phyloP scores from a whole-genome alignment of 2,113 vertebrate genomes.

The Bufo gargarizans region DNA sequence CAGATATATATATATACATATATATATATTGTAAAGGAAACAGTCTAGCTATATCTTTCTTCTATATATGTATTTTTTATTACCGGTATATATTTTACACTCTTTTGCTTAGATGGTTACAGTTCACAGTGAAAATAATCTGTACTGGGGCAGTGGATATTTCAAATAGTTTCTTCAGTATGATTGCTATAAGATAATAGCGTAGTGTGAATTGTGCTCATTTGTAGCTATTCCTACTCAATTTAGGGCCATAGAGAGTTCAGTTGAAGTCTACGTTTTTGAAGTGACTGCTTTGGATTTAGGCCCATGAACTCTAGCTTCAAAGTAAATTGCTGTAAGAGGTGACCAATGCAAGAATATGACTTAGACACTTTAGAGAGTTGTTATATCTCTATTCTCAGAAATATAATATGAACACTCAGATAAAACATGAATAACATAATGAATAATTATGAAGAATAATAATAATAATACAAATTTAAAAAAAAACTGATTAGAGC shows the following conservation, averaged over 20 bases:
- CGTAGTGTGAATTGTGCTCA: neutral
- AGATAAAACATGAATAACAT: too few species aligned
- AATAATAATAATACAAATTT: neutral
- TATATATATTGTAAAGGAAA: too few species aligned
- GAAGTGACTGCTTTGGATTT: constrained; percentile 17
- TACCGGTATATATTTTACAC: neutral
- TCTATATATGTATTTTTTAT: neutral
- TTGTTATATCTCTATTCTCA: neutral
- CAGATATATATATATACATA: too few species aligned
- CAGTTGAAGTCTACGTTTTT: constrained; percentile 12
- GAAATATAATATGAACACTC: neutral
- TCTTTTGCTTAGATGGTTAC: neutral
- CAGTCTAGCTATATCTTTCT: neutral
- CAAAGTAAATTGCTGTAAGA: constrained; percentile 31
- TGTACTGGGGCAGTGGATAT: neutral
- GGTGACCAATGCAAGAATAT: constrained; percentile 6
- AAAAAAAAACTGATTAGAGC: too few species aligned
- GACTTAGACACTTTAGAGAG: neutral
- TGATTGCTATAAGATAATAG: constrained; percentile 21
- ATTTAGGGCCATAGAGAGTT: constrained; percentile 23
- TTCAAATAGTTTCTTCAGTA: neutral
- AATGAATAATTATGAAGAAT: too few species aligned
- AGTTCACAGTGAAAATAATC: neutral
- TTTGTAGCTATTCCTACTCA: constrained; percentile 42
- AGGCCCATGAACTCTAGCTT: constrained; percentile 20